A percentile compares a stretch with the other conserved stretches of the same genome.
Conservation (phyloP, 1,140 invertebrate genomes). For the Macrosteles quadrilineatus region DNA sequence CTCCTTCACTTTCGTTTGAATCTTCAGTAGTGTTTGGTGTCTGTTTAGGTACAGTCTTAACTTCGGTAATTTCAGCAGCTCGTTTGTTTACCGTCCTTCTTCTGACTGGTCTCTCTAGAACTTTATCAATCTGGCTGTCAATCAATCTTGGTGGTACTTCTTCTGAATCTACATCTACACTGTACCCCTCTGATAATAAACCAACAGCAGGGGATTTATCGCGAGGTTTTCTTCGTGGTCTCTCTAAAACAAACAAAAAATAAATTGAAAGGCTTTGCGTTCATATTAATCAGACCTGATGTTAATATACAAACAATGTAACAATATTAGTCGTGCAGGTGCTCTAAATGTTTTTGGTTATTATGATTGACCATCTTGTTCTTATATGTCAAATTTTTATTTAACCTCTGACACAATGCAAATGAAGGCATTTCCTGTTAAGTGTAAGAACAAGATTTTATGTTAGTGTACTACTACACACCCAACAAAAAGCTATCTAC, state of each 20-base stretch:
- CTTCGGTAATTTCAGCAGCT: neutral
- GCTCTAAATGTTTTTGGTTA: too few relatives aligned
- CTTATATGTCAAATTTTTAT: too few relatives aligned
- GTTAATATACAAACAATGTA: too few relatives aligned
- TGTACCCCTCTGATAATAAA: neutral
- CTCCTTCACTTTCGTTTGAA: neutral
- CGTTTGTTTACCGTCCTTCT: constrained; percentile 8
- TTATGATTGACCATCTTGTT: too few relatives aligned
- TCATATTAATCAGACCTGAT: too few relatives aligned
- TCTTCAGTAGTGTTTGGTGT: neutral
- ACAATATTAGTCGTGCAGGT: too few relatives aligned
- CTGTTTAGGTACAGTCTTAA: neutral
- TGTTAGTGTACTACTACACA: too few relatives aligned
- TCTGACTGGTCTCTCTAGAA: constrained; percentile 3
- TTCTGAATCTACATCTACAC: neutral
- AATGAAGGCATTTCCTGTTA: too few relatives aligned
- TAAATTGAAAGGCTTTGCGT: too few relatives aligned
- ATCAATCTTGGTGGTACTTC: constrained; percentile 10
- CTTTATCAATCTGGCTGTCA: neutral
- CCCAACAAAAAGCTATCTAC: too few relatives aligned
- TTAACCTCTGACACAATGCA: too few relatives aligned
- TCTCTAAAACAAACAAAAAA: neutral
- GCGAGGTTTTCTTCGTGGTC: neutral
- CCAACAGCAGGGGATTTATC: constrained; percentile 12
- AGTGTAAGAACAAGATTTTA: too few relatives aligned